Evolutionary conservation across 2,888 invertebrate genomes (phyloP), one percentile per base, ranked within the genome.

Genomic region (Nipponacmea schrenckii): DNA sequence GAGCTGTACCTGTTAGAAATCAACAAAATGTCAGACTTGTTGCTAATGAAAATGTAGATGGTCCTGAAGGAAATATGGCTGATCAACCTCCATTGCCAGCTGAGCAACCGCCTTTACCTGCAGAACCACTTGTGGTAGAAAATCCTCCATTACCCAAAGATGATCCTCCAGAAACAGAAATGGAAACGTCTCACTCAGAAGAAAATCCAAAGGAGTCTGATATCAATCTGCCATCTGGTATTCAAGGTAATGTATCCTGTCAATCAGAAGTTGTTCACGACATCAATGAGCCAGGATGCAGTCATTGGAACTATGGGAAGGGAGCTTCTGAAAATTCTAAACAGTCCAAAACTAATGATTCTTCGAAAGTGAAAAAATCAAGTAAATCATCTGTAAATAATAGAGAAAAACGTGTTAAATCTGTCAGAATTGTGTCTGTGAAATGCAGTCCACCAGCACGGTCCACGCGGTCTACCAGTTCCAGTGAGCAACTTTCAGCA

Each of bases 31-130:
- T 56, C 44, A 17, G 50, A 27, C 14, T 26, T 62, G 69, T 67
- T 66, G 65, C 48, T 56, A 67, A 74, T 62, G 68, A 48, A 48
- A 67, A 73, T 50, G 44, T 39, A 45, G 64, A 50, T 45, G 64
- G n/a, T 56, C 17, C 62, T 31, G 31, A 31, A 10, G 67, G 39
- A 56, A 66, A 66, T 46, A 26, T 26, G 10, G 67, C 50, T 17
- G 50, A 56, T n/a, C 31, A 39, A 39, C 39, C 39, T 39, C 39
- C 39, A 39, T 39, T 39, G 39, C 39, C 39, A 5, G 39, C 7
- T 8, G 39, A 39, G 39, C 39, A 39, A 39, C 39, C 39, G 7
- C 39, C 39, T 7, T 39, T 39, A 39, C 39, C 39, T 5, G 5
- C 39, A 39, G 39, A 39, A 39, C 39, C 39, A 5, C 39, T 10